phyloP scores from a whole-genome alignment of 2,113 vertebrate species.

The Phyllostomus discolor region DNA sequence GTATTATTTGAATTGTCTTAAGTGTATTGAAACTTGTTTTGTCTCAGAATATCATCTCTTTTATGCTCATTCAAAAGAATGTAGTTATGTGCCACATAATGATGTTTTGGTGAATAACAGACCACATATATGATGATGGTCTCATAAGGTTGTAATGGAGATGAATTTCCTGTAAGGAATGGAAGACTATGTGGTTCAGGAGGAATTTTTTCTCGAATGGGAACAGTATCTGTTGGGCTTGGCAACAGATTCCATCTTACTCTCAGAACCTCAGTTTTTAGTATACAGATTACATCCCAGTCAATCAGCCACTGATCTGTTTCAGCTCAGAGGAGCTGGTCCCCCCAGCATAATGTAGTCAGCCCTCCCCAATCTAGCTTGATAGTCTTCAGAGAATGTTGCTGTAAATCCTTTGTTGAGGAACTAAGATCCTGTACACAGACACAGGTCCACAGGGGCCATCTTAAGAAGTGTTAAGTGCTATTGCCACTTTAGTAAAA shows the following conservation, averaged over 20 bases:
- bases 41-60: not conserved
- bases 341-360: not conserved
- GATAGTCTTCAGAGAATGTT: not conserved
- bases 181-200: not conserved
- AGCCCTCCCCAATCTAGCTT: not conserved
- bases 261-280: not conserved
- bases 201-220: not conserved
- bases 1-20: constrained; percentile 9
- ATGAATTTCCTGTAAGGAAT: not conserved
- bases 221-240: not conserved
- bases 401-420: not conserved
- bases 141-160: not conserved
- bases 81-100: not conserved
- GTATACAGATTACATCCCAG: not conserved
- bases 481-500: not conserved
- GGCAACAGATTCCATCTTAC: not conserved
- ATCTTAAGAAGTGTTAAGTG: not conserved
- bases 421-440: not conserved
- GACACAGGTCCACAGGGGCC: not conserved
- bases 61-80: not conserved
- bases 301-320: not conserved
- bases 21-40: not conserved
- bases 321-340: not conserved
- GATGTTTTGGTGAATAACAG: not conserved
- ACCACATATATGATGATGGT: not conserved